Percentiles rank a stretch among this genome's conserved stretches.
These are phyloP conservation scores for Ciconia boyciana DNA, from an alignment of 2,113 vertebrate species.

Conservation along the genomic window DNA sequence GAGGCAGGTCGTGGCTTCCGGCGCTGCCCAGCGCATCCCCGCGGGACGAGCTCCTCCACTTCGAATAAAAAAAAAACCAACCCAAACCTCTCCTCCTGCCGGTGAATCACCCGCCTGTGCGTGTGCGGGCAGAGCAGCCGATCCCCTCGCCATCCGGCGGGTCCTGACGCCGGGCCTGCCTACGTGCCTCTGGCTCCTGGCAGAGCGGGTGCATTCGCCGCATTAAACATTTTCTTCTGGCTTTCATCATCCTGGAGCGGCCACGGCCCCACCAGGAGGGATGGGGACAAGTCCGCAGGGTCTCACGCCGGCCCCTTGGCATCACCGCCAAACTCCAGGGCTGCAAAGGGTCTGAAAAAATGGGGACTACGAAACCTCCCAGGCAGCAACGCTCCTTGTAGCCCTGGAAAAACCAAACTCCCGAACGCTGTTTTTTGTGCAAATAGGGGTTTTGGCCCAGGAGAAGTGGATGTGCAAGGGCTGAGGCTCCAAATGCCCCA, in stretches of 20 bases:
- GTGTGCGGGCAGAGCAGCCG: slow-evolving; percentile 7
- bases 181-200: neutral
- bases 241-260: neutral
- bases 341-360: neutral
- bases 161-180: neutral
- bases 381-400: rapidly evolving
- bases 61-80: neutral
- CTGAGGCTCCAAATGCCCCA: rapidly evolving
- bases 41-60: slow-evolving; percentile 12
- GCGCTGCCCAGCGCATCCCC: neutral
- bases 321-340: rapidly evolving
- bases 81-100: neutral
- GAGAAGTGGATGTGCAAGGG: rapidly evolving
- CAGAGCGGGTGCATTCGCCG: neutral
- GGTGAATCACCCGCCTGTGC: slow-evolving; percentile 53
- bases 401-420: neutral
- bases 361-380: rapidly evolving
- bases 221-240: neutral
- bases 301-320: rapidly evolving
- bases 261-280: neutral
- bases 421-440: rapidly evolving
- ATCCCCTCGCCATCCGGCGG: neutral
- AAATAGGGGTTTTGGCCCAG: neutral
- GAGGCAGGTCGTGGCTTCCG: neutral
- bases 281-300: neutral